phyloP scores from a whole-genome alignment of 2,888 invertebrate species.

The Chesias legatella region DNA sequence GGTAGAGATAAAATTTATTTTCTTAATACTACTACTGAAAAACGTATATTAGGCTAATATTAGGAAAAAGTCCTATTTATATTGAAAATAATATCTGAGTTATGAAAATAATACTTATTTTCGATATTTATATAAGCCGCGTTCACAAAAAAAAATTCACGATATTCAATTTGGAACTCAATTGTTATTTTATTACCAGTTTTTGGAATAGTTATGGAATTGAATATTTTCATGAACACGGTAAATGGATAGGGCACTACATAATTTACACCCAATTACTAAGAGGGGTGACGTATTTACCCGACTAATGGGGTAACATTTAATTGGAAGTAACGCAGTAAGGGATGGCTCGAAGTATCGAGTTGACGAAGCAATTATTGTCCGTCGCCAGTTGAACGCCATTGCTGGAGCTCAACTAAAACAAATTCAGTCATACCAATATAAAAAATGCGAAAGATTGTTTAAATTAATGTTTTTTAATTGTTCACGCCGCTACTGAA shows the following conservation, averaged over 20 bases:
- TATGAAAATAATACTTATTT: conserved; percentile 39
- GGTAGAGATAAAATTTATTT: conserved; percentile 12
- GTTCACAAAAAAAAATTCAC: conserved; percentile 16
- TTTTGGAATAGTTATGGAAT: no score
- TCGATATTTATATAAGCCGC: conserved; percentile 30
- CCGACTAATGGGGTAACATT: conserved; percentile 13
- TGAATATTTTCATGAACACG: conserved; percentile 13
- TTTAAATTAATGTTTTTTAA: background rate
- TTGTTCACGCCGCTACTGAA: no score
- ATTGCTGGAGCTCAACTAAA: conserved; percentile 53
- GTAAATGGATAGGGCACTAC: conserved; percentile 13
- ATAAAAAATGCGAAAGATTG: conserved; percentile 11
- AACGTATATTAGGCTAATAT: conserved; percentile 32
- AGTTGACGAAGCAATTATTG: conserved; percentile 56
- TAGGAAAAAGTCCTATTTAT: conserved; percentile 23
- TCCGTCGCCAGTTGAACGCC: conserved; percentile 48
- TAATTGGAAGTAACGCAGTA: conserved; percentile 62
- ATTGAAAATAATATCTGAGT: conserved; percentile 36
- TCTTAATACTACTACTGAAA: conserved; percentile 37
- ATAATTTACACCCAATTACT: conserved; percentile 3
- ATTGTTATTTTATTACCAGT: no score
- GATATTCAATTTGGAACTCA: no score
- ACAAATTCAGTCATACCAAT: no score
- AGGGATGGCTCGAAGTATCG: conserved; percentile 65
- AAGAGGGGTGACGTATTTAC: conserved; percentile 4